Evolutionary conservation across 2,888 invertebrate species (phyloP), one percentile per base, ranked within the genome.

Genomic region (Drosophila tanythrix): DNA sequence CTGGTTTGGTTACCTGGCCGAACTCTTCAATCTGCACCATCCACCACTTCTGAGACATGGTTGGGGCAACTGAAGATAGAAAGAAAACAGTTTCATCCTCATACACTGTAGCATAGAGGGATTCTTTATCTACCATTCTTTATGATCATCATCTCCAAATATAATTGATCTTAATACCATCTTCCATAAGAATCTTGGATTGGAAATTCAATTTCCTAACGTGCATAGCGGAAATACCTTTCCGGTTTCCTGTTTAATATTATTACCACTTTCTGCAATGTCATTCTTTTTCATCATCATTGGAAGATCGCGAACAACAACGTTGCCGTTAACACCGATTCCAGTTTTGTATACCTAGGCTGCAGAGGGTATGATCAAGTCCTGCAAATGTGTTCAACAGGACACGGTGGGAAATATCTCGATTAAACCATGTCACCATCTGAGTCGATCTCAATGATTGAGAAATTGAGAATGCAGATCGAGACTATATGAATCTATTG

Each of bases 281-380:
- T 82, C 87, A 82, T 81, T 71, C 0, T 29, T 36, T 53, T 51
- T 62, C 43, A 56, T 43, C 61, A 71, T 71, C 68, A 57, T 60
- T 48, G 43, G 21, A 61, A 31, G 59, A 69, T 57, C 51, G 61
- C 33, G 27, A 66, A 51, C 58, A 46, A 50, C 73, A 70, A 55
- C 31, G 35, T 53, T 38, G 56, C 67, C 68, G 83, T 81, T 83
- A 81, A 86, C 82, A 82, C 79, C 84, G 82, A 82, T 81, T 65
- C 59, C 80, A 71, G 40, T 58, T 55, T 63, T 35, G 21, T 51
- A 50, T 50, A 27, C 27, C 1, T 4, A 25, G 1, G 18, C 25
- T 27, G 18, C 18, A 18, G 18, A 27, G 27, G 15, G 15, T 50
- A 50, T 15, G 10, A 50, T 50, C 18, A 27, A 50, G 50, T 48